phyloP scores from a whole-genome alignment of 2,797 vertebrate genomes.

The Euthynnus affinis region DNA sequence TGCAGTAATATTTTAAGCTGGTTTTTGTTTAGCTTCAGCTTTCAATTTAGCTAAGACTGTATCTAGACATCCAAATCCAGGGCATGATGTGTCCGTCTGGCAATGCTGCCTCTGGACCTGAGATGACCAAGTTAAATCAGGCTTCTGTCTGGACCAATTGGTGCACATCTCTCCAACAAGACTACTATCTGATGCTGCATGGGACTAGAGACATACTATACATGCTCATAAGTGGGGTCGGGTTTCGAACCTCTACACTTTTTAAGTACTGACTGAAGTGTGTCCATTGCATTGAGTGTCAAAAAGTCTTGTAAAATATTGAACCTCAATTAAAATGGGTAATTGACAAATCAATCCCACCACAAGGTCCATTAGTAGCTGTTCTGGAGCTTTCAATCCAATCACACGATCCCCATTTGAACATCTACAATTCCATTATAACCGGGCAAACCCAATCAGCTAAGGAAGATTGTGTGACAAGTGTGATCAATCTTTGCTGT shows the following conservation, averaged over 20 bases:
- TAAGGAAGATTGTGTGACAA: too few relatives aligned
- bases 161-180: neutral
- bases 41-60: conserved; percentile 25
- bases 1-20: conserved; percentile 8
- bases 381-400: too few relatives aligned
- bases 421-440: too few relatives aligned
- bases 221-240: neutral
- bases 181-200: neutral
- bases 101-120: neutral
- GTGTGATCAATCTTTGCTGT: too few relatives aligned
- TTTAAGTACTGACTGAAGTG: neutral
- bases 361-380: neutral
- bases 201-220: conserved; percentile 10
- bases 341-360: neutral
- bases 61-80: conserved; percentile 26
- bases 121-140: conserved; percentile 29
- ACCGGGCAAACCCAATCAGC: too few relatives aligned
- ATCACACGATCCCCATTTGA: too few relatives aligned
- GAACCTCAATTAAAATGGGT: neutral
- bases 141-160: conserved; percentile 18
- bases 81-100: conserved; percentile 21
- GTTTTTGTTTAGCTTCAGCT: conserved; percentile 12
- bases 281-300: neutral
- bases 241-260: neutral
- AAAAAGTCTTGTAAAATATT: neutral